Conservation (phyloP, 2,888 invertebrate species). For the Crioceris asparagi region DNA sequence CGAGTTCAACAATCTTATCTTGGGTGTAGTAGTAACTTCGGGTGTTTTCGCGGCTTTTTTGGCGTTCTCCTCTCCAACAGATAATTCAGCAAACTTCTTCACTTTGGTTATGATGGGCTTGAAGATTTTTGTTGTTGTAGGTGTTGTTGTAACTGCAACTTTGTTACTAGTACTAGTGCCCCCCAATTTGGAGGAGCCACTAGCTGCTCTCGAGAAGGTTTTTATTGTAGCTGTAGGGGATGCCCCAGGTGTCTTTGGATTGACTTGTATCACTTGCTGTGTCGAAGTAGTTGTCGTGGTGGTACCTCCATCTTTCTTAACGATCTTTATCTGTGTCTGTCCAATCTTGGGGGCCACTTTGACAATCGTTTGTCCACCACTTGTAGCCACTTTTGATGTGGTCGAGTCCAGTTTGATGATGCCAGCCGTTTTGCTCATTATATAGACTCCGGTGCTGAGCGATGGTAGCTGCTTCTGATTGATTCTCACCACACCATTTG, state of each 20-base stretch:
- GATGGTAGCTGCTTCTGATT: conserved; percentile 63
- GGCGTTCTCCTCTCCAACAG: conserved; percentile 11
- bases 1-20: too few species aligned
- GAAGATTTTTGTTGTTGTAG: conserved; percentile 9
- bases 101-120: conserved; percentile 14
- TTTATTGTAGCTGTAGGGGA: too few species aligned
- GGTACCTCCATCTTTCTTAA: conserved; percentile 31
- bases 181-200: too few species aligned
- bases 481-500: conserved; percentile 62
- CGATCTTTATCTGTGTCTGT: conserved; percentile 40
- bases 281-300: conserved; percentile 19
- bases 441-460: conserved; percentile 54
- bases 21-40: conserved; percentile 1
- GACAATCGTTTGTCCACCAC: conserved; percentile 34
- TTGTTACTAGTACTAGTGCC: too few species aligned
- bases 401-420: conserved; percentile 59
- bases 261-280: conserved; percentile 24
- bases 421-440: conserved; percentile 66
- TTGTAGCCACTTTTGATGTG: conserved; percentile 33
- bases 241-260: conserved; percentile 14
- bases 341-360: conserved; percentile 43
- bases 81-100: conserved; percentile 15
- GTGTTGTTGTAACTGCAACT: too few species aligned
- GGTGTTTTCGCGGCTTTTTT: conserved; percentile 13
- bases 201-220: too few species aligned